A percentile compares a stretch with the other conserved stretches of the same genome.
phyloP scores from a whole-genome alignment of 2,797 vertebrate species.

The Botia kubotai region DNA sequence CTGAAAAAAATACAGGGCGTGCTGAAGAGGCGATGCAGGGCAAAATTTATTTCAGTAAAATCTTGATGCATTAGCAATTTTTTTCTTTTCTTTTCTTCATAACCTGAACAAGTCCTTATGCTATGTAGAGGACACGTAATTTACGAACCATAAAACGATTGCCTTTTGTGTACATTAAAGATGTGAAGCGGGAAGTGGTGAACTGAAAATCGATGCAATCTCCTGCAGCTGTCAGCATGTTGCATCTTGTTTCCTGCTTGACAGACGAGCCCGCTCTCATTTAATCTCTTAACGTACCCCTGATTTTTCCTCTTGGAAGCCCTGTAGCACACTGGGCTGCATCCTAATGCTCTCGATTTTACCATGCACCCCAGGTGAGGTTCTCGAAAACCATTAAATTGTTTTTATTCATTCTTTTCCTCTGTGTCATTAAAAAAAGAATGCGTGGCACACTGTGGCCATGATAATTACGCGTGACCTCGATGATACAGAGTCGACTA shows the following conservation, averaged over 20 bases:
- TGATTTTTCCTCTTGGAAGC: constrained; percentile 54
- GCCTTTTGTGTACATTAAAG: constrained; percentile 57
- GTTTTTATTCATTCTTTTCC: constrained; percentile 18
- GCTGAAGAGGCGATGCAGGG: neutral
- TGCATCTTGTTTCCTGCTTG: constrained; percentile 45
- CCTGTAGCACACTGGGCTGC: neutral
- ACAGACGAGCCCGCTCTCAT: constrained; percentile 42
- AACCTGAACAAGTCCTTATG: constrained; percentile 21
- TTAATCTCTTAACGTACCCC: constrained; percentile 46
- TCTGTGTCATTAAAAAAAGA: constrained; percentile 44
- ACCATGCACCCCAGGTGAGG: constrained; percentile 21
- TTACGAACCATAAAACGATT: constrained; percentile 56
- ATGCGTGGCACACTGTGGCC: neutral
- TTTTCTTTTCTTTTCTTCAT: neutral
- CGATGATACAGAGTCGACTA: constrained; percentile 38
- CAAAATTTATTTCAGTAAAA: constrained; percentile 17
- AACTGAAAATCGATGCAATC: constrained; percentile 63
- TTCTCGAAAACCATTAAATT: constrained; percentile 9
- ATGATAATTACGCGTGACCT: constrained; percentile 52
- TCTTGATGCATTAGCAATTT: constrained; percentile 44
- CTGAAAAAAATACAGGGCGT: neutral
- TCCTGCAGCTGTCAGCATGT: constrained; percentile 50
- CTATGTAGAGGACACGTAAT: constrained; percentile 31
- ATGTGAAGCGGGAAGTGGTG: constrained; percentile 31
- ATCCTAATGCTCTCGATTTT: constrained; percentile 45